Percentiles rank a stretch among this genome's conserved stretches.
These are phyloP conservation scores for Phengaris alcon DNA, from an alignment of 2,888 invertebrate species.

Conservation along the genomic window DNA sequence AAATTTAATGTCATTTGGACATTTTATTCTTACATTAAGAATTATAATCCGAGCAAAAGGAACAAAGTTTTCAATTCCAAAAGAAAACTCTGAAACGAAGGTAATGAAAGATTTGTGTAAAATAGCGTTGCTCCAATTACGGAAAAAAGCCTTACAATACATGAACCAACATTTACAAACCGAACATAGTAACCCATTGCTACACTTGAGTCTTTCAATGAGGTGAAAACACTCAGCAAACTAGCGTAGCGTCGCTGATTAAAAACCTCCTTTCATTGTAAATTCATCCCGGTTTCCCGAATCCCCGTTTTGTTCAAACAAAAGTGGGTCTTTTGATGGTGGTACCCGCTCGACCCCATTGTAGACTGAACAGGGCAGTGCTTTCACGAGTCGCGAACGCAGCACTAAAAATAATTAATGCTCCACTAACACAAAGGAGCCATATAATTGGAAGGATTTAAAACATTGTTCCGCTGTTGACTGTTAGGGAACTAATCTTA, in stretches of 20 bases:
- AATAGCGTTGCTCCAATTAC: neutral
- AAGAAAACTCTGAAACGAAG: neutral
- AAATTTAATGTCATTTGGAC: too few relatives aligned
- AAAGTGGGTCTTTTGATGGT: slow-evolving; percentile 28
- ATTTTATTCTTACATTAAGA: too few relatives aligned
- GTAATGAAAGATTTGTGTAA: neutral
- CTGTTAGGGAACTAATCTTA: neutral
- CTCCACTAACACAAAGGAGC: slow-evolving; percentile 29
- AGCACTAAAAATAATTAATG: slow-evolving; percentile 33
- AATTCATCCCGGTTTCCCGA: slow-evolving; percentile 17
- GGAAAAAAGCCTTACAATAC: neutral
- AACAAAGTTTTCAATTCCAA: neutral
- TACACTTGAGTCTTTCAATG: neutral
- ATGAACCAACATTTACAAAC: neutral
- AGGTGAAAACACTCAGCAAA: slow-evolving; percentile 13
- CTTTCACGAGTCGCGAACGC: slow-evolving; percentile 24
- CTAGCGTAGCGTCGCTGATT: slow-evolving; percentile 17
- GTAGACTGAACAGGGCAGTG: slow-evolving; percentile 26
- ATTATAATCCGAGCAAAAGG: too few relatives aligned
- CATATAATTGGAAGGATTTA: slow-evolving; percentile 30
- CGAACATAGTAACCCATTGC: slow-evolving; percentile 9
- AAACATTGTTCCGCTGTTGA: slow-evolving; percentile 7
- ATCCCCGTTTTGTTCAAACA: slow-evolving; percentile 18
- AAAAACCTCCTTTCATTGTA: slow-evolving; percentile 18
- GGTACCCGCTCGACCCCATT: slow-evolving; percentile 26